A percentile compares a stretch with the other conserved stretches of the same genome.
These are phyloP conservation scores for Antechinus flavipes DNA, from an alignment of 2,113 vertebrate genomes.

Conservation along the genomic window DNA sequence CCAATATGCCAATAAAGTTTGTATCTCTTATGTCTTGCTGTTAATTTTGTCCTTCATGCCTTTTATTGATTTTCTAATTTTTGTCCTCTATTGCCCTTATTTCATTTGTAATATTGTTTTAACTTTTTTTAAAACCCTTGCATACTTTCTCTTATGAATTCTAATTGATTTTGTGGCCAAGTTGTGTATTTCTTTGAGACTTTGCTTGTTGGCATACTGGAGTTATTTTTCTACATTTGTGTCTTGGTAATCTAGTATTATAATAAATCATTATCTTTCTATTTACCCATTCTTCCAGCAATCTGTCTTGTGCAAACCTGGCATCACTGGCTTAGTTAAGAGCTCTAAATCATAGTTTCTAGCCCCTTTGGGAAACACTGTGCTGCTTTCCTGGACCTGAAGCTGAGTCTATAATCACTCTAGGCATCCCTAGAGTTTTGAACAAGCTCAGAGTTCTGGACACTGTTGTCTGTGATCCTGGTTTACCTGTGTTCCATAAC, in stretches of 20 bases:
- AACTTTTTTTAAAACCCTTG: background rate
- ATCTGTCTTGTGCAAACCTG: background rate
- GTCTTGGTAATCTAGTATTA: background rate
- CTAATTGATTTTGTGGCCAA: background rate
- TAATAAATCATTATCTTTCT: background rate
- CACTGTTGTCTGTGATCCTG: background rate
- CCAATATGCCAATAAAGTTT: background rate
- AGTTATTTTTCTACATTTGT: background rate
- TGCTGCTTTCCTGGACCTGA: background rate
- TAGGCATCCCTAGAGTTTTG: background rate
- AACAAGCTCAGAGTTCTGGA: background rate
- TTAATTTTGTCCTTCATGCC: background rate
- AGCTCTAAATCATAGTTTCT: background rate
- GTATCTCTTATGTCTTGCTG: background rate
- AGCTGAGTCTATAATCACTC: background rate
- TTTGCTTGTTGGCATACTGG: background rate
- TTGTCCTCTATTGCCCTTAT: background rate
- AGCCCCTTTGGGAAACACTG: background rate
- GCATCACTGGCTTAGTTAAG: background rate
- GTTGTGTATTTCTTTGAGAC: background rate
- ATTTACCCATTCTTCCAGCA: background rate
- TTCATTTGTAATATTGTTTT: background rate
- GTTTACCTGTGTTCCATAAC: background rate
- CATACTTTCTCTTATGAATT: background rate
- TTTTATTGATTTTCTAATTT: background rate